Percentiles rank a stretch among this genome's conserved stretches.
Conservation (phyloP, 1,140 invertebrate species). For the Heliothis virescens region DNA sequence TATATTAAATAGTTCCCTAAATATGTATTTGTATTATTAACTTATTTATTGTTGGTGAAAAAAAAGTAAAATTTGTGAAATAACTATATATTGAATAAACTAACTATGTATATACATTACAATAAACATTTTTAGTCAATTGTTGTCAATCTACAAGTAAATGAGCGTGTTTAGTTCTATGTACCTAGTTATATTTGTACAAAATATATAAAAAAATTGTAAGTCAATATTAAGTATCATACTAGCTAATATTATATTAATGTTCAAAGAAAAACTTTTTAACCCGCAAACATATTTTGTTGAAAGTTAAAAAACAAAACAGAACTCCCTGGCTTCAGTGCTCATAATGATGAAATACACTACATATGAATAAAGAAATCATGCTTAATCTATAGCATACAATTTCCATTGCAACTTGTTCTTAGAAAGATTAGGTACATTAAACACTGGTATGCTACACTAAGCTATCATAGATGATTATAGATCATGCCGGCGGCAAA, state of each 20-base stretch:
- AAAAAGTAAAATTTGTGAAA: too few relatives aligned
- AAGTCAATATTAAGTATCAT: too few relatives aligned
- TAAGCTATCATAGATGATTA: background rate
- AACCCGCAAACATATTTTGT: background rate
- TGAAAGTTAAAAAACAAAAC: background rate
- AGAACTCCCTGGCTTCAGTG: background rate
- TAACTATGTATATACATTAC: too few relatives aligned
- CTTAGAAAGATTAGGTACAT: conserved; percentile 9
- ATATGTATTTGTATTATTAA: background rate
- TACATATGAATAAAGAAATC: background rate
- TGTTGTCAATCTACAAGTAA: too few relatives aligned
- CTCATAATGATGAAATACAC: background rate
- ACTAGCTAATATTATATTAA: too few relatives aligned
- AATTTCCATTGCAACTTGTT: background rate
- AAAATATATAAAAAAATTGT: too few relatives aligned
- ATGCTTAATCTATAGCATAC: background rate
- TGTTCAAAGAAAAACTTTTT: too few relatives aligned
- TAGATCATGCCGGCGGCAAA: background rate
- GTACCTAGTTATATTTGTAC: too few relatives aligned
- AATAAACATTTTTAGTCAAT: too few relatives aligned
- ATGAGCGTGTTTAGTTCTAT: too few relatives aligned
- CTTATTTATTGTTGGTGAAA: too few relatives aligned
- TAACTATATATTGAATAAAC: too few relatives aligned
- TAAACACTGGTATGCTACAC: background rate
- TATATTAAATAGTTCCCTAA: background rate